These are phyloP conservation scores for Timema cristinae DNA, from an alignment of 2,888 invertebrate genomes.

Conservation along the genomic window DNA sequence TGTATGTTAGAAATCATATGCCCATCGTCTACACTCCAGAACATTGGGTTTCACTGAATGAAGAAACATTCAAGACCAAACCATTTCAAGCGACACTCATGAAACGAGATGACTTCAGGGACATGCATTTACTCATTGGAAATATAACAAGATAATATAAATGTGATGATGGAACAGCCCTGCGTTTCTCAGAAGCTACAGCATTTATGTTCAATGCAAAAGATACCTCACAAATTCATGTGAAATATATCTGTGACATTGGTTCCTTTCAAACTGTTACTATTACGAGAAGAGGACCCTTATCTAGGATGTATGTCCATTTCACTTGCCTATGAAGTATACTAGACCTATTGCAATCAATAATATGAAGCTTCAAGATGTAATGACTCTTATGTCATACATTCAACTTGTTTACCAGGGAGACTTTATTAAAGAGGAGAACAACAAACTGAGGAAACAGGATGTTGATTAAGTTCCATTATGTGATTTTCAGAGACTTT, in stretches of 20 bases:
- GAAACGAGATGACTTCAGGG: not conserved
- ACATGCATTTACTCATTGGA: not conserved
- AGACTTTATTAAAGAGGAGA: no score
- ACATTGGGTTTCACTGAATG: not conserved
- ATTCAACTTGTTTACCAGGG: no score
- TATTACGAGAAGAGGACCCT: not conserved
- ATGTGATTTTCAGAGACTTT: no score
- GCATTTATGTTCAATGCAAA: not conserved
- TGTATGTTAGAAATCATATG: no score
- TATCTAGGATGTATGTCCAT: not conserved
- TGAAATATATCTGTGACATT: not conserved
- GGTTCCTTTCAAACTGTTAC: not conserved
- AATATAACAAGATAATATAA: not conserved
- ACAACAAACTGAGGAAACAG: no score
- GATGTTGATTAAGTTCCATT: no score
- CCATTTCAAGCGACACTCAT: not conserved
- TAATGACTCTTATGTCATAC: no score
- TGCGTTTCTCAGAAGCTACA: conserved; percentile 4
- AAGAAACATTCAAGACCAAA: not conserved
- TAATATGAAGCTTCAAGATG: no score
- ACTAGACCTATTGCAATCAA: no score
- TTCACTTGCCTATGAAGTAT: no score
- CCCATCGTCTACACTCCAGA: conserved; percentile 4
- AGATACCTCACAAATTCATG: not conserved
- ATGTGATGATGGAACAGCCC: not conserved